Conservation (phyloP, 2,797 vertebrate genomes). For the Phylloscopus collybita region DNA sequence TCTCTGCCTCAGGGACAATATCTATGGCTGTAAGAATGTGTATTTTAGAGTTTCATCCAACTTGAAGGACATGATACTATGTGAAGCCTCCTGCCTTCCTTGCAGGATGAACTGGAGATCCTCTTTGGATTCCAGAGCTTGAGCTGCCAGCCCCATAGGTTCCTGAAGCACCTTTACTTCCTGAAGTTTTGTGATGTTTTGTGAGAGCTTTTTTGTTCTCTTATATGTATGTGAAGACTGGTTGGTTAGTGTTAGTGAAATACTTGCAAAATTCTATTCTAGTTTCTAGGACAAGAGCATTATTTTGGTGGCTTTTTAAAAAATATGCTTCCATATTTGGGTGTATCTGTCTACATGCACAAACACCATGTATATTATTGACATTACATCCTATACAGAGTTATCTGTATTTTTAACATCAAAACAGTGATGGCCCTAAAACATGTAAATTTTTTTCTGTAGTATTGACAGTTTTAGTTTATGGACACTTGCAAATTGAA, state of each 20-base stretch:
- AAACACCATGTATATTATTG: not conserved
- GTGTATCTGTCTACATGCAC: not conserved
- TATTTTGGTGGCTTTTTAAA: not conserved
- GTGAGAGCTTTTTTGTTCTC: not conserved
- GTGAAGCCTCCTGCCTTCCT: not conserved
- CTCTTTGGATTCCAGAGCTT: not conserved
- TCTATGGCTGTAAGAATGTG: not conserved
- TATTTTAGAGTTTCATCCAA: not conserved
- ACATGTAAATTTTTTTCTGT: accelerated
- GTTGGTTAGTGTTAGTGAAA: not conserved
- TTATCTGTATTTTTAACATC: not conserved
- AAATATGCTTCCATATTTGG: accelerated
- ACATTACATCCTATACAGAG: not conserved
- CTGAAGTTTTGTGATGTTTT: not conserved
- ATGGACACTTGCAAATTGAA: not conserved
- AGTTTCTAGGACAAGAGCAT: not conserved
- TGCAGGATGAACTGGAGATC: not conserved
- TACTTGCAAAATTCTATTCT: not conserved
- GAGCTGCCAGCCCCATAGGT: accelerated
- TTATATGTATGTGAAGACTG: not conserved
- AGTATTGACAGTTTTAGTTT: not conserved
- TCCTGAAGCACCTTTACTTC: not conserved
- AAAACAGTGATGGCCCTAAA: not conserved
- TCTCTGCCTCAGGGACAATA: not conserved
- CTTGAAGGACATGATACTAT: accelerated